phyloP scores from a whole-genome alignment of 2,888 invertebrate species.

The Polydrusus pterygomalis region DNA sequence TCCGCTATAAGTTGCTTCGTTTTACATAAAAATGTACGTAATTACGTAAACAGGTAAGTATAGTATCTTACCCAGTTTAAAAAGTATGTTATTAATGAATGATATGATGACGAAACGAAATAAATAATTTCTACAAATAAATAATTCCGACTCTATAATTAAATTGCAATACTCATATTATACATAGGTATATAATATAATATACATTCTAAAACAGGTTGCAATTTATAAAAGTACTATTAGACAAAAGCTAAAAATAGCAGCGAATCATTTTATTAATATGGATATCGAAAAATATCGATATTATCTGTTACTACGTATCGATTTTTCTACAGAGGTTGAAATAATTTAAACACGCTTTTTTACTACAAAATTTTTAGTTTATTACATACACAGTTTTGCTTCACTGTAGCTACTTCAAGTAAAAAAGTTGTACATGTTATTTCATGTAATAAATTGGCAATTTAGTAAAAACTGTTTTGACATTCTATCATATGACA shows the following conservation, averaged over 20 bases:
- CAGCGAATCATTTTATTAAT: background rate
- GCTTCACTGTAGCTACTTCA: too few relatives aligned
- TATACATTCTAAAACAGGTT: slow-evolving; percentile 17
- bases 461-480: too few relatives aligned
- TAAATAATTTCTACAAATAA: slow-evolving; percentile 11
- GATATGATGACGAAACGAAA: background rate
- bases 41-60: background rate
- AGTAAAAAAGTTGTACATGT: too few relatives aligned
- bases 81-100: background rate
- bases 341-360: too few relatives aligned
- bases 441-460: too few relatives aligned
- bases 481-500: too few relatives aligned
- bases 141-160: slow-evolving; percentile 3
- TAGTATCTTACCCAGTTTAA: background rate
- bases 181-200: too few relatives aligned
- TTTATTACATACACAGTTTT: too few relatives aligned
- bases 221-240: background rate
- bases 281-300: background rate
- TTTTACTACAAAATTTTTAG: too few relatives aligned
- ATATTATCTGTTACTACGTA: background rate
- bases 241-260: slow-evolving; percentile 16
- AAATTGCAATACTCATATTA: background rate
- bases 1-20: background rate
- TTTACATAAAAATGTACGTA: background rate
- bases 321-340: background rate